These are phyloP conservation scores for Hipposideros larvatus DNA, from an alignment of 2,797 vertebrate species.

Conservation along the genomic window DNA sequence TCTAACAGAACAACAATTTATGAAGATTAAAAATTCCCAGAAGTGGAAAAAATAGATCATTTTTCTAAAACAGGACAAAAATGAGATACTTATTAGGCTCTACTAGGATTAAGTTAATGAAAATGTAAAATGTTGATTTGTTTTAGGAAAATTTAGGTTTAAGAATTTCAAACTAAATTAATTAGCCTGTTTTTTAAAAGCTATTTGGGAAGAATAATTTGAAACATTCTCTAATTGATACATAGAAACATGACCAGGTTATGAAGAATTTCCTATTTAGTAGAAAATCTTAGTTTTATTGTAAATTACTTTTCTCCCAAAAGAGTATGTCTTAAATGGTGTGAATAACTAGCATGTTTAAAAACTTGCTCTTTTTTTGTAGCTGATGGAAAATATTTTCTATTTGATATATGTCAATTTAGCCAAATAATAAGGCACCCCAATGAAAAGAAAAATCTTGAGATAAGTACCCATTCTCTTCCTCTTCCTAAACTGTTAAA, in stretches of 20 bases:
- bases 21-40: not conserved
- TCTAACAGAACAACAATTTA: not conserved
- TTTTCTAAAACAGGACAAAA: slow-evolving; percentile 20
- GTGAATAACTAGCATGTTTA: not conserved
- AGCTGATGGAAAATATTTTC: slow-evolving; percentile 29
- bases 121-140: not conserved
- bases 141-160: slow-evolving; percentile 46
- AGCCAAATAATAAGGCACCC: not conserved
- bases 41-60: not conserved
- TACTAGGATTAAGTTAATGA: not conserved
- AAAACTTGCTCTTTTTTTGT: not conserved
- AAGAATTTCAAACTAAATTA: not conserved
- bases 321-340: slow-evolving; percentile 4
- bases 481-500: not conserved
- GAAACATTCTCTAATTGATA: slow-evolving; percentile 27
- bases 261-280: slow-evolving; percentile 15
- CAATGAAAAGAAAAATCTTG: not conserved
- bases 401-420: slow-evolving; percentile 4
- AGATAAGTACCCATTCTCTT: not conserved
- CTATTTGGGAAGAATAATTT: not conserved
- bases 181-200: not conserved
- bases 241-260: slow-evolving; percentile 9
- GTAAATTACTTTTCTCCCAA: not conserved
- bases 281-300: slow-evolving; percentile 23
- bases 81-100: not conserved